A percentile compares a stretch with the other conserved stretches of the same genome.
Evolutionary conservation across 1,140 invertebrate genomes (phyloP).

Genomic region (Drosophila serrata): DNA sequence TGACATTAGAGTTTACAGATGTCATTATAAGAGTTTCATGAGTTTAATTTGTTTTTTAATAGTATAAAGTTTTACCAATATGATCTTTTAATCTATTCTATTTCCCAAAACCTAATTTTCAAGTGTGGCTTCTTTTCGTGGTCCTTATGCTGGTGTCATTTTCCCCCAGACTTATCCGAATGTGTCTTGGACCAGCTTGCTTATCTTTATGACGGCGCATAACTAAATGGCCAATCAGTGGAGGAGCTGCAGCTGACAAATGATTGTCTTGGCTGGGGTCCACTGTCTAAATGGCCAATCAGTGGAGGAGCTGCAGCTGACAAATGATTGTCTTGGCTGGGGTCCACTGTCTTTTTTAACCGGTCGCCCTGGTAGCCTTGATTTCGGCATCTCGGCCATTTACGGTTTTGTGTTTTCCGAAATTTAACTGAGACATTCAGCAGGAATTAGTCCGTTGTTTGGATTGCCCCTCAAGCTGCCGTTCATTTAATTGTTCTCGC

Average conservation of each 20-base stretch:
- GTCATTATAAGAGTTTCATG: not conserved
- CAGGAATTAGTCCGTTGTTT: slow-evolving; percentile 33
- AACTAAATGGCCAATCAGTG: slow-evolving; percentile 77
- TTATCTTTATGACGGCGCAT: slow-evolving; percentile 79
- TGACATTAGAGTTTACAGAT: too few relatives aligned
- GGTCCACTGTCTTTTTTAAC: slow-evolving; percentile 14
- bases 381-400: slow-evolving; percentile 26
- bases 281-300: slow-evolving; percentile 65
- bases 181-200: slow-evolving; percentile 47
- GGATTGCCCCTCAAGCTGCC: slow-evolving; percentile 7
- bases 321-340: slow-evolving; percentile 59
- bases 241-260: slow-evolving; percentile 63
- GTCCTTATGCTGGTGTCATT: slow-evolving; percentile 24
- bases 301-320: slow-evolving; percentile 59
- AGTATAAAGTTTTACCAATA: not conserved
- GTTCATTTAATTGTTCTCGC: slow-evolving; percentile 26
- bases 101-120: not conserved
- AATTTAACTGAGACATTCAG: slow-evolving; percentile 33
- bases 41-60: not conserved
- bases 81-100: not conserved
- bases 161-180: slow-evolving; percentile 46
- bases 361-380: slow-evolving; percentile 12
- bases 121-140: not conserved
- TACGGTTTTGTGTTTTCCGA: slow-evolving; percentile 23
- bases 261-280: slow-evolving; percentile 45